A percentile compares a stretch with the other conserved stretches of the same genome.
Conservation (phyloP, 2,113 vertebrate species). For the Platycercus adscitus region DNA sequence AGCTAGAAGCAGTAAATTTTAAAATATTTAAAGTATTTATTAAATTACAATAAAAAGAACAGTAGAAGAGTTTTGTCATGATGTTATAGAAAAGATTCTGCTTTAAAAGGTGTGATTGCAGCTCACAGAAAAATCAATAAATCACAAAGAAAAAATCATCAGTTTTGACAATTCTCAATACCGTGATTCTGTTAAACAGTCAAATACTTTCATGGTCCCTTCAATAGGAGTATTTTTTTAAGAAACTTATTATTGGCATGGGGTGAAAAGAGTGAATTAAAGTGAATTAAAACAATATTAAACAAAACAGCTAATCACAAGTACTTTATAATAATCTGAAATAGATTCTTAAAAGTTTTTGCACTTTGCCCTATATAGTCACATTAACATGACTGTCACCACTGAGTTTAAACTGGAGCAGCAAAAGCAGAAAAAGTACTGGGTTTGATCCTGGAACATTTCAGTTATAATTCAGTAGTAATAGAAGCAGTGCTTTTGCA, state of each 20-base stretch:
- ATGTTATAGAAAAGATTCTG: not conserved
- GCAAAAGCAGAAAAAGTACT: not conserved
- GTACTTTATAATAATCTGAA: not conserved
- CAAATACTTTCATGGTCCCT: not conserved
- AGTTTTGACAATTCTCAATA: not conserved
- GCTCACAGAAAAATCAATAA: not conserved
- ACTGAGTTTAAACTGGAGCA: not conserved
- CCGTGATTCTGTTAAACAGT: not conserved
- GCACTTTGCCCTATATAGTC: not conserved
- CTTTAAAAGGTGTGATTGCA: not conserved
- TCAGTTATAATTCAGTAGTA: not conserved
- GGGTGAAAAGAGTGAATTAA: not conserved
- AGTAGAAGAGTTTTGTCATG: not conserved
- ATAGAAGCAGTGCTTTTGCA: not conserved
- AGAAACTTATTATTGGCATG: not conserved
- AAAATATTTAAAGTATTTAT: not conserved
- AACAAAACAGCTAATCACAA: not conserved
- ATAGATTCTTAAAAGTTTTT: not conserved
- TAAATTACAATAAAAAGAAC: not conserved
- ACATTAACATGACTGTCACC: not conserved
- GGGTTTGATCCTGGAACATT: not conserved
- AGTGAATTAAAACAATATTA: not conserved
- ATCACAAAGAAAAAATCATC: not conserved
- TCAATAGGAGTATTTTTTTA: not conserved
- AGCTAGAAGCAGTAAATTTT: not conserved